Conservation (phyloP, 2,888 invertebrate species). For the Sipha maydis region DNA sequence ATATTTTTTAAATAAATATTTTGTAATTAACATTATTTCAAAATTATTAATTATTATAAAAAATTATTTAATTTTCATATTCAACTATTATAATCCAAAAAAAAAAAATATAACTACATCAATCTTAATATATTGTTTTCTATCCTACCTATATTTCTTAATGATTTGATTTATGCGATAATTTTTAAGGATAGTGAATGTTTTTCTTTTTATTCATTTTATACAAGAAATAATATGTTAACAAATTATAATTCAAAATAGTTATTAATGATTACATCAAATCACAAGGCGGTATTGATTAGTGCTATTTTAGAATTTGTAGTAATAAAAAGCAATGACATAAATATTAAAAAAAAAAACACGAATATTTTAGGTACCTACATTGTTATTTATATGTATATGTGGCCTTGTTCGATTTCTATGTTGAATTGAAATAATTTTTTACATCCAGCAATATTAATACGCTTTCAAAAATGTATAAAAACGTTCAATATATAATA, state of each 20-base stretch:
- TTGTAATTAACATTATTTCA: no score
- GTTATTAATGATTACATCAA: background rate
- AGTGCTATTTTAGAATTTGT: background rate
- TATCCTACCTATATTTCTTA: background rate
- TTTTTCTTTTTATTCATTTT: background rate
- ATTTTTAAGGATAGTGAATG: background rate
- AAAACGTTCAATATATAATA: no score
- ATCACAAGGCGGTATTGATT: background rate
- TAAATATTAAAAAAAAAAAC: background rate
- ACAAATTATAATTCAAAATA: background rate
- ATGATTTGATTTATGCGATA: background rate
- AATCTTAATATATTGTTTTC: background rate
- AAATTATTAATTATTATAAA: no score
- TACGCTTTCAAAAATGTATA: no score
- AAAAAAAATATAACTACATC: no score
- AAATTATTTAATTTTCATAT: no score
- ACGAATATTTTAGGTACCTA: background rate
- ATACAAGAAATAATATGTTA: background rate
- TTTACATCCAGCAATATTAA: no score
- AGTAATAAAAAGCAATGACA: background rate
- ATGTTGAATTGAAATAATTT: no score
- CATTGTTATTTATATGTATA: background rate
- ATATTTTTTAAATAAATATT: no score
- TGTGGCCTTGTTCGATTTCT: background rate
- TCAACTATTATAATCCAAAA: no score